Base-by-base conservation (phyloP, 2,888 invertebrate genomes). In the Xestia ashworthii region DNA sequence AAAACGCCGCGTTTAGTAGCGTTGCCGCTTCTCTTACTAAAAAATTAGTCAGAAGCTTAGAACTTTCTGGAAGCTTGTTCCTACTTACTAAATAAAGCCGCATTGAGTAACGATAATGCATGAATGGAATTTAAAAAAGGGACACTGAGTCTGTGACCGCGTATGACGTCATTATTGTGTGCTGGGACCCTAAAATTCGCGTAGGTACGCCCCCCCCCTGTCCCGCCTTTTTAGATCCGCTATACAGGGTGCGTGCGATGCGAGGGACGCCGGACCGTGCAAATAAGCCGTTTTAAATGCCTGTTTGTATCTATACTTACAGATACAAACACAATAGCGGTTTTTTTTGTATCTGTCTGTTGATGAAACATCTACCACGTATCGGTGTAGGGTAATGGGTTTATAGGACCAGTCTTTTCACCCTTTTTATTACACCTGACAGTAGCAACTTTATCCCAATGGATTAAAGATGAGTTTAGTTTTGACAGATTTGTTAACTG, bases 1-100 rank as follows among this genome's bases (percentile, higher is more conserved):
- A 80, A 78, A 53, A 60, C 62, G 80, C 53, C 53, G 64, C 80
- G 19, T 53, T 72, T 73, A 32, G 44, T 38, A 53, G 11, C 16
- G 5, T 50, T 68, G 70, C 71, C 44, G 72, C 38, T 44, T 50
- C n/a, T 46, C 38, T 74, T 46, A 14, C 12, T 74, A 12, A 38
- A n/a, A 32, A 25, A 55, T 68, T 48, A 71, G 22, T 80, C 80
- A n/a, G 25, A 48, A n/a, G 25, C 38, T n/a, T 38, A 38, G 74
- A 81, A 65, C n/a, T 50, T 78, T 78, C 74, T 74, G 32, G 67
- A 64, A 77, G 25, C 8, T 65, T 44, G 6, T 48, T 19, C 22
- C 16, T 50, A 38, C 11, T 5, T n/a, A 53, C 38, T 53, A 38
- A 44, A 22, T 69, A 32, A 38, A 46, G 22, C 22, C 16, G 44